phyloP scores from a whole-genome alignment of 2,113 vertebrate genomes.

The Halcyon malimbica region DNA sequence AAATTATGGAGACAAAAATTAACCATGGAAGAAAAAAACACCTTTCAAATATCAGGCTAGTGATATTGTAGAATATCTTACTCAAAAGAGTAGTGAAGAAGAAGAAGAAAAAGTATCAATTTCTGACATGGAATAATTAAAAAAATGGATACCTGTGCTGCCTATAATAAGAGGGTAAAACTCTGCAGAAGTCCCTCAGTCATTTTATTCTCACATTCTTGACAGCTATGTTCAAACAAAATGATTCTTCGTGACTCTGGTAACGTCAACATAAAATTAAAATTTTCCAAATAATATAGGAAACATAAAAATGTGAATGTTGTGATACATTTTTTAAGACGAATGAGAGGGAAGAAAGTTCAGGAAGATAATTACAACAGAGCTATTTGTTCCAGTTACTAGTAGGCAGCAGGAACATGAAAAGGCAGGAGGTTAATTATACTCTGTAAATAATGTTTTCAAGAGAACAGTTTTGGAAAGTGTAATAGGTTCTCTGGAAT shows the following conservation, averaged over 20 bases:
- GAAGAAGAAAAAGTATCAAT: neutral
- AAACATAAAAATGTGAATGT: neutral
- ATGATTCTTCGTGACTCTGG: neutral
- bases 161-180: neutral
- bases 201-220: neutral
- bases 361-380: neutral
- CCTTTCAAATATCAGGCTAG: neutral
- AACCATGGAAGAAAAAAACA: neutral
- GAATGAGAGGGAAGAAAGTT: neutral
- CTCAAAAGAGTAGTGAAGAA: neutral
- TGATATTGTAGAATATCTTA: neutral
- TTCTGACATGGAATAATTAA: neutral
- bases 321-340: neutral
- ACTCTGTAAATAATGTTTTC: slow-evolving; percentile 1
- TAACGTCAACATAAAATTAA: neutral
- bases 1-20: neutral
- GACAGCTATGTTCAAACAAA: neutral
- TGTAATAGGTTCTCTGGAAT: neutral
- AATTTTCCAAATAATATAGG: neutral
- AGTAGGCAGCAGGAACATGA: neutral
- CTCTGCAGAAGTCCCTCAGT: neutral
- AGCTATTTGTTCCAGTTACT: neutral
- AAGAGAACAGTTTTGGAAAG: neutral
- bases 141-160: neutral
- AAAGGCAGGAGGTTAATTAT: slow-evolving; percentile 28